These are phyloP conservation scores for Oxystoma pomonae DNA, from an alignment of 2,888 invertebrate species.

Conservation along the genomic window DNA sequence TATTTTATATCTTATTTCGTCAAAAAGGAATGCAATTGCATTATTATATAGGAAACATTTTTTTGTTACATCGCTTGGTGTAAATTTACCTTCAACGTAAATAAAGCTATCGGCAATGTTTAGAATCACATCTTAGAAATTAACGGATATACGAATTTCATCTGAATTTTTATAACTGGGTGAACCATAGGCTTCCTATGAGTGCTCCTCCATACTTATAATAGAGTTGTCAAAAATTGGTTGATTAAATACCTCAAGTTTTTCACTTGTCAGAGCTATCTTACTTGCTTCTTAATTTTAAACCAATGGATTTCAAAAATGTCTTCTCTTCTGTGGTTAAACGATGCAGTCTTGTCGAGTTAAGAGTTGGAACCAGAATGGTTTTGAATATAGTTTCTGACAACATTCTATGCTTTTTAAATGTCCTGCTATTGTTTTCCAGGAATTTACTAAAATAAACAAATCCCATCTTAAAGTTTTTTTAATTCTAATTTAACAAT, in stretches of 20 bases:
- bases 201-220: conserved; percentile 2
- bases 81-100: conserved; percentile 13
- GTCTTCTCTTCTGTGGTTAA: background rate
- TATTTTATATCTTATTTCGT: conserved; percentile 14
- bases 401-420: background rate
- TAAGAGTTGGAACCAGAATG: background rate
- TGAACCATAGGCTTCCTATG: conserved; percentile 7
- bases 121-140: conserved; percentile 16
- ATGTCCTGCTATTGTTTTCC: background rate
- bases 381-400: background rate
- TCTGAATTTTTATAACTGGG: conserved; percentile 4
- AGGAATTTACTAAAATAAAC: conserved; percentile 1
- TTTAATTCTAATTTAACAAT: conserved; percentile 13
- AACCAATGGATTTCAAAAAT: conserved; percentile 5
- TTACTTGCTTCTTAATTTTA: background rate
- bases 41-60: conserved; percentile 7
- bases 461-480: conserved; percentile 12
- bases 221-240: conserved; percentile 3
- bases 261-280: conserved; percentile 2
- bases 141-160: conserved; percentile 5
- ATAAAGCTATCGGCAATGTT: conserved; percentile 15
- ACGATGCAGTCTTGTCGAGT: background rate
- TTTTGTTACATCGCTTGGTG: conserved; percentile 5
- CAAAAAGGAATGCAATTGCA: conserved; percentile 6
- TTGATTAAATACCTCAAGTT: conserved; percentile 7